Base-by-base conservation (phyloP, 2,797 vertebrate species). In the Euthynnus affinis region DNA sequence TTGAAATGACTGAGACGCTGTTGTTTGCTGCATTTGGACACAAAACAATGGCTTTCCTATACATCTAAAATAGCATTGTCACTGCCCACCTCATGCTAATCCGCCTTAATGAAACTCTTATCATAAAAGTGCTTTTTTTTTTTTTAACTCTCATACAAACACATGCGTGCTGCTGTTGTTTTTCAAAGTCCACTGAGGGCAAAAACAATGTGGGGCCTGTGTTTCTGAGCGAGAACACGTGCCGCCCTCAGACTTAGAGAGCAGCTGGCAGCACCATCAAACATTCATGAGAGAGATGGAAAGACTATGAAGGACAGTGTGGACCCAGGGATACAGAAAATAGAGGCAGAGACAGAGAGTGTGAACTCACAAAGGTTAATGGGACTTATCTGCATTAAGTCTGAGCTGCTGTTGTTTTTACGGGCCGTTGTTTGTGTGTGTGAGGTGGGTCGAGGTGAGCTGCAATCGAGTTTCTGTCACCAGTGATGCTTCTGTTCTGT, bases 241-340 rank as follows among this genome's bases (percentile, higher is more conserved):
- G 91, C 82, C 64, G 61, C 73, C 85, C 71, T 90, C 88, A 87
- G 81, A 90, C 89, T 85, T 82, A 76, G 88, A 89, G 90, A 89
- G 87, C 92, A 91, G 93, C 91, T 93, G 92, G 89, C 92, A 86
- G 88, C 89, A 44, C 71, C 87, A 93, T 95, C 91, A 94, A 95
- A 94, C 92, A 94, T 95, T 95, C 90, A 95, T 94, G 91, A 94
- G 89, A 69, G 88, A 74, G 87, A 91, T 80, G 85, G 86, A 88
- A 85, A 91, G 81, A 83, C 88, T 66, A 82, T 78, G 91, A 91
- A 85, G 90, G 91, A 91, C 88, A 80, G 87, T 57, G 59, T 61
- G 80, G 84, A 89, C 87, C 71, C 67, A 62, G 73, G 74, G 77
- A 87, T 64, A 80, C 49, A 79, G 78, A 74, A 55, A 55, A 65